Conservation (phyloP, 2,797 vertebrate genomes). For the Arrhamphus sclerolepis region DNA sequence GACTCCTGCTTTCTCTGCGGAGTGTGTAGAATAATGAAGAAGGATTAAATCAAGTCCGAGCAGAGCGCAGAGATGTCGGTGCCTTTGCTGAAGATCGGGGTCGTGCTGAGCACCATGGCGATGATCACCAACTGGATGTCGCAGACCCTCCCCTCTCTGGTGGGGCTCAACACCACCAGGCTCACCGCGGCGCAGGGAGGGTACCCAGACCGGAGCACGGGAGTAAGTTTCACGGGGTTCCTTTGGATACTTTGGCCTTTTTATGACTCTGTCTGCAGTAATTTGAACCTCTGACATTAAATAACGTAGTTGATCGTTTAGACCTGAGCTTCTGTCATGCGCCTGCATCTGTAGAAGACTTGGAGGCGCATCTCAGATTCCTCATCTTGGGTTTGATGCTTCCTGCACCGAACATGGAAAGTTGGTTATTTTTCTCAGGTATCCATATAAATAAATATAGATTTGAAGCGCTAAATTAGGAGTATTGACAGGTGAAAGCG, state of each 20-base stretch:
- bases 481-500: not conserved
- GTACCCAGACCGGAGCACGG: constrained; percentile 91
- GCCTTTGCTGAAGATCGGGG: constrained; percentile 93
- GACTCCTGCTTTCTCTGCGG: constrained; percentile 65
- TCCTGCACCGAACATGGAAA: constrained; percentile 32
- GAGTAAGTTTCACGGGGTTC: constrained; percentile 81
- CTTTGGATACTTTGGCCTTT: constrained; percentile 8
- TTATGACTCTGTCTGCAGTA: not conserved
- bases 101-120: constrained; percentile 96
- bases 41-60: constrained; percentile 62
- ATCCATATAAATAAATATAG: constrained; percentile 10
- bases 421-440: constrained; percentile 10
- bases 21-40: constrained; percentile 83
- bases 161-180: constrained; percentile 94
- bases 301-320: not conserved
- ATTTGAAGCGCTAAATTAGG: constrained; percentile 3
- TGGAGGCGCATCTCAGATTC: constrained; percentile 34
- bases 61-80: constrained; percentile 86
- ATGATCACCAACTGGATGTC: constrained; percentile 99
- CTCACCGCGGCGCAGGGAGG: constrained; percentile 91
- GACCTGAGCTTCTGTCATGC: constrained; percentile 3
- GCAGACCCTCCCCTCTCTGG: constrained; percentile 92
- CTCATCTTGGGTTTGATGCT: constrained; percentile 18
- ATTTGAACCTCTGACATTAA: no score
- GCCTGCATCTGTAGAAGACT: constrained; percentile 29